A percentile compares a stretch with the other conserved stretches of the same genome.
Evolutionary conservation across 37 sponge, comb jelly and placozoan species (phyloP).

Genomic region (Haliclona indistincta): DNA sequence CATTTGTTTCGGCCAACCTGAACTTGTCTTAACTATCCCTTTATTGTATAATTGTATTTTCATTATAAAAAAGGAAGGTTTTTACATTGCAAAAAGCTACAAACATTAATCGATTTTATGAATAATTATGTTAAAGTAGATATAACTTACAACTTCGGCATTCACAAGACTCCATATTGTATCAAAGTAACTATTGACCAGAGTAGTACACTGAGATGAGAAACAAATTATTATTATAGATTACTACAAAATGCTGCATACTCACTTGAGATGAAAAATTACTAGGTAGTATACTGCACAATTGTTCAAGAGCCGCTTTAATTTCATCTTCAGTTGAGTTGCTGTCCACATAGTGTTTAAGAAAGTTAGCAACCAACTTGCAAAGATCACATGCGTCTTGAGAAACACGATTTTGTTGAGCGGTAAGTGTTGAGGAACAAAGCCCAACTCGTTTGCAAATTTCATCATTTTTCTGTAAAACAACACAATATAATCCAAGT

Average conservation of each 20-base stretch:
- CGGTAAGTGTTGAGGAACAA: too few species aligned
- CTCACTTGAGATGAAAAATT: neutral
- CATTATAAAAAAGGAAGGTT: too few species aligned
- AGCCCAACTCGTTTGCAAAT: slow-evolving; percentile 11
- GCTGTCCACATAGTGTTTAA: slow-evolving; percentile 38
- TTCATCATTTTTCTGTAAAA: slow-evolving; percentile 8
- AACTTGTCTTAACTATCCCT: too few species aligned
- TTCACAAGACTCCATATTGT: slow-evolving; percentile 27
- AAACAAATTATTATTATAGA: neutral
- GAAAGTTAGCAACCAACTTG: slow-evolving; percentile 10
- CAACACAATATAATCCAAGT: neutral
- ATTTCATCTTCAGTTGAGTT: slow-evolving; percentile 37
- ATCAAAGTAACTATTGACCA: slow-evolving; percentile 17
- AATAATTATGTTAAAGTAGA: too few species aligned
- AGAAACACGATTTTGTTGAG: neutral
- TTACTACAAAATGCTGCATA: neutral
- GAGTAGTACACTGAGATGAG: neutral
- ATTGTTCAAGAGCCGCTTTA: slow-evolving; percentile 9
- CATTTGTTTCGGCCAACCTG: too few species aligned
- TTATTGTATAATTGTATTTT: too few species aligned
- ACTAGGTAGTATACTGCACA: slow-evolving; percentile 22
- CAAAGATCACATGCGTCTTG: slow-evolving; percentile 15
- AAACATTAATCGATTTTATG: too few species aligned
- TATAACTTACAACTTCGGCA: slow-evolving; percentile 30
- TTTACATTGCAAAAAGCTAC: too few species aligned